Conservation (phyloP, 2,113 vertebrate genomes). For the Oryctolagus cuniculus region DNA sequence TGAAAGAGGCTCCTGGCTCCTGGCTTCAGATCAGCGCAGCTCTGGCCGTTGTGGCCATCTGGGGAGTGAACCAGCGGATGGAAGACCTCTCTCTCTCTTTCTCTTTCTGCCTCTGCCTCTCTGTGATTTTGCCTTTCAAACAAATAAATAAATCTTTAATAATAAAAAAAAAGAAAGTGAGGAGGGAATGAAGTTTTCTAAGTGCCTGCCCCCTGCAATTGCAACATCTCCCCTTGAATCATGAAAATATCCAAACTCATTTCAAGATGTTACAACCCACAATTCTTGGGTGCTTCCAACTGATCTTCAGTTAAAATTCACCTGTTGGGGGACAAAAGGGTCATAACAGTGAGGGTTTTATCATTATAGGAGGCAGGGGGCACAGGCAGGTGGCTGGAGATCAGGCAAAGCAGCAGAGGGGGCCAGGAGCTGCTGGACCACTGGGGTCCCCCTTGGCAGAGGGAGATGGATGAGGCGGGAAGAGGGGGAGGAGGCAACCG, state of each 20-base stretch:
- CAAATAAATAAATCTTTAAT: too few species aligned
- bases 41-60: too few species aligned
- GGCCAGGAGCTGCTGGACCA: neutral
- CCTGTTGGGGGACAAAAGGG: neutral
- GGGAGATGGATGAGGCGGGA: neutral
- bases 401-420: neutral
- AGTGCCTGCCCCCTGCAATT: neutral
- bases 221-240: neutral
- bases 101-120: too few species aligned
- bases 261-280: neutral
- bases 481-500: too few species aligned
- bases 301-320: neutral
- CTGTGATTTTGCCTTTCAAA: too few species aligned
- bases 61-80: too few species aligned
- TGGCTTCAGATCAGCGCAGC: too few species aligned
- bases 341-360: neutral
- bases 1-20: too few species aligned
- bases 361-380: too few species aligned
- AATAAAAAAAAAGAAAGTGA: too few species aligned
- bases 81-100: too few species aligned
- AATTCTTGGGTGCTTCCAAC: neutral
- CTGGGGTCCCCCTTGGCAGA: neutral
- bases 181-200: neutral
- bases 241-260: neutral
- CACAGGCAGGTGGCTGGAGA: neutral